Percentiles rank a stretch among this genome's conserved stretches.
Evolutionary conservation across 37 sponge, comb jelly and placozoan genomes (phyloP).

Genomic region (Petrosia ficiformis): DNA sequence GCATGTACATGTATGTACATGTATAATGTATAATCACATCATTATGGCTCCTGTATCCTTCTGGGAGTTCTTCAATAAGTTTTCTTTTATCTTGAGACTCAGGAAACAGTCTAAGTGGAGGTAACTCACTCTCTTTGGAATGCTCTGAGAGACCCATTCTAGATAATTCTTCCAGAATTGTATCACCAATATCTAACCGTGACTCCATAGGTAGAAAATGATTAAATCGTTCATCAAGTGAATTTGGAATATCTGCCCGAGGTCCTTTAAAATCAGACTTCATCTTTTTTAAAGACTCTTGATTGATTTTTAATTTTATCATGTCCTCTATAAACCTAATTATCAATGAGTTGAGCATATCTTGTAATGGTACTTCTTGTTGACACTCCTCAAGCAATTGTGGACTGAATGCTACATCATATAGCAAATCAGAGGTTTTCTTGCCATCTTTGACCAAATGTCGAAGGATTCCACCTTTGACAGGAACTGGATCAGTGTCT

Average conservation of each 20-base stretch:
- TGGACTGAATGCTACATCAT: constrained; percentile 69
- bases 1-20: no score
- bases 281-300: background rate
- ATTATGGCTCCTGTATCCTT: background rate
- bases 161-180: constrained; percentile 15
- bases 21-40: no score
- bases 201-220: constrained; percentile 20
- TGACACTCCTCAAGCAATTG: constrained; percentile 46
- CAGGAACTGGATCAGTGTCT: constrained; percentile 80
- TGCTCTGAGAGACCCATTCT: background rate
- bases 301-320: constrained; percentile 12
- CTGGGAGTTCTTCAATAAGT: constrained; percentile 37
- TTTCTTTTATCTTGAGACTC: background rate
- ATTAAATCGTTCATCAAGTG: constrained; percentile 54
- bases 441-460: constrained; percentile 6
- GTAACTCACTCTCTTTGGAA: background rate
- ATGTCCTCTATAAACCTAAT: constrained; percentile 49
- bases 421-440: constrained; percentile 23
- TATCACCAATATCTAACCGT: constrained; percentile 22
- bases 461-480: constrained; percentile 74
- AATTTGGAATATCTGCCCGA: constrained; percentile 32
- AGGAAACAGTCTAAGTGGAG: background rate
- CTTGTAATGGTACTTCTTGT: constrained; percentile 3
- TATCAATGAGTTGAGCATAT: constrained; percentile 35
- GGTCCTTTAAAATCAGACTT: constrained; percentile 30